Evolutionary conservation across 64 coral and sea anemone species (phyloP).

Genomic region (Anthopleura sola): DNA sequence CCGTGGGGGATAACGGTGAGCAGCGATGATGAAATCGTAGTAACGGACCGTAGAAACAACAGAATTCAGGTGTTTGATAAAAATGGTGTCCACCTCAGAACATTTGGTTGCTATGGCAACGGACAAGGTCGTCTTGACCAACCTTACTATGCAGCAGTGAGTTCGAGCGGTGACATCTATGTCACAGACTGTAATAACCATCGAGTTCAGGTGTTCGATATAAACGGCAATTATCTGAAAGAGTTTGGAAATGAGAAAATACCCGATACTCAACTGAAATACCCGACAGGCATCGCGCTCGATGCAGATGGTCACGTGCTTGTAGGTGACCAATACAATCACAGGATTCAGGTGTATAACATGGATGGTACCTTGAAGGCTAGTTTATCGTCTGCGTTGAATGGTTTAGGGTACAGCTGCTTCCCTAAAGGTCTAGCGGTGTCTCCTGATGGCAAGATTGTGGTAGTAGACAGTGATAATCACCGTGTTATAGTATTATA

Average conservation of each 20-base stretch:
- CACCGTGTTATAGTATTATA: conserved; percentile 83
- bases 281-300: conserved; percentile 89
- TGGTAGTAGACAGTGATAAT: conserved; percentile 94
- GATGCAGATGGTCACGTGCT: conserved; percentile 89
- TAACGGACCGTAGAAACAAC: conserved; percentile 79
- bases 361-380: conserved; percentile 55
- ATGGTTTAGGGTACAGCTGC: conserved; percentile 62
- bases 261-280: conserved; percentile 53
- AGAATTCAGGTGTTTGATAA: conserved; percentile 76
- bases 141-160: conserved; percentile 78
- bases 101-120: conserved; percentile 80
- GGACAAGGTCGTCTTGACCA: conserved; percentile 58
- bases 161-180: conserved; percentile 65
- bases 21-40: conserved; percentile 66
- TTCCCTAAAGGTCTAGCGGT: conserved; percentile 92
- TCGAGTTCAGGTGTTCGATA: conserved; percentile 80
- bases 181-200: conserved; percentile 97
- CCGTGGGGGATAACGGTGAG: conserved; percentile 86
- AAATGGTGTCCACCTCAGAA: conserved; percentile 61
- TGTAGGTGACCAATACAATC: conserved; percentile 95
- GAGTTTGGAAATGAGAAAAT: conserved; percentile 55
- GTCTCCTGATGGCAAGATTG: conserved; percentile 59
- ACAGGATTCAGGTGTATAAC: conserved; percentile 76
- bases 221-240: conserved; percentile 61
- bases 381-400: conserved; percentile 59